These are phyloP conservation scores for Andrena bucephala DNA, from an alignment of 2,888 invertebrate genomes.

Conservation along the genomic window DNA sequence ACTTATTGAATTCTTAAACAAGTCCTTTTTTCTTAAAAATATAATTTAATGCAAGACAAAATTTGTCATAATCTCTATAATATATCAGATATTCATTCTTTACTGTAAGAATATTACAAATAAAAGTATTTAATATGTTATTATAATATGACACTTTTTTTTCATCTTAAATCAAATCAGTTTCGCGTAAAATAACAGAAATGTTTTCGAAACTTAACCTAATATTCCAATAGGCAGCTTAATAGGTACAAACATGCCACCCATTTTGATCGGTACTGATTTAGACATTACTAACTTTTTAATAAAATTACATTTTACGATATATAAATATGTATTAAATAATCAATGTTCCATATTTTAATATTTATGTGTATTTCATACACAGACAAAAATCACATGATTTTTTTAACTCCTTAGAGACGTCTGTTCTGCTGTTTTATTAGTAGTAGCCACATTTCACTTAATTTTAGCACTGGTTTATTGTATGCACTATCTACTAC, in stretches of 20 bases:
- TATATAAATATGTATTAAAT: neutral
- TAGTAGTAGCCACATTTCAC: conserved; percentile 14
- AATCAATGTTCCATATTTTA: neutral
- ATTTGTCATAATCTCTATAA: too few relatives aligned
- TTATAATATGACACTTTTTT: too few relatives aligned
- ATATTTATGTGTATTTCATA: neutral
- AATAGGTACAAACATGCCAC: neutral
- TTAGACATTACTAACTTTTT: neutral
- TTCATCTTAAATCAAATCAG: too few relatives aligned
- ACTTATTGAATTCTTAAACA: neutral
- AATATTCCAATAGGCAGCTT: neutral
- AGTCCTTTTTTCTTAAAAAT: neutral
- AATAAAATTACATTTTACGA: neutral
- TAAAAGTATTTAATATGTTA: too few relatives aligned
- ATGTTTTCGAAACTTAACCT: conserved; percentile 7
- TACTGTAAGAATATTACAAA: too few relatives aligned
- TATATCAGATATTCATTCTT: too few relatives aligned
- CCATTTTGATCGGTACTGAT: neutral
- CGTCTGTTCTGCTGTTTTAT: conserved; percentile 30
- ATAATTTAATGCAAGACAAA: too few relatives aligned
- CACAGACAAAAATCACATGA: conserved; percentile 1
- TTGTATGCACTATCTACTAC: conserved; percentile 30
- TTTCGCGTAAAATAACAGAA: neutral
- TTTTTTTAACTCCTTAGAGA: conserved; percentile 38
- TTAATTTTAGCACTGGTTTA: conserved; percentile 37